A percentile compares a stretch with the other conserved stretches of the same genome.
Evolutionary conservation across 37 sponge, comb jelly and placozoan genomes (phyloP).

Genomic region (Haliclona indistincta): DNA sequence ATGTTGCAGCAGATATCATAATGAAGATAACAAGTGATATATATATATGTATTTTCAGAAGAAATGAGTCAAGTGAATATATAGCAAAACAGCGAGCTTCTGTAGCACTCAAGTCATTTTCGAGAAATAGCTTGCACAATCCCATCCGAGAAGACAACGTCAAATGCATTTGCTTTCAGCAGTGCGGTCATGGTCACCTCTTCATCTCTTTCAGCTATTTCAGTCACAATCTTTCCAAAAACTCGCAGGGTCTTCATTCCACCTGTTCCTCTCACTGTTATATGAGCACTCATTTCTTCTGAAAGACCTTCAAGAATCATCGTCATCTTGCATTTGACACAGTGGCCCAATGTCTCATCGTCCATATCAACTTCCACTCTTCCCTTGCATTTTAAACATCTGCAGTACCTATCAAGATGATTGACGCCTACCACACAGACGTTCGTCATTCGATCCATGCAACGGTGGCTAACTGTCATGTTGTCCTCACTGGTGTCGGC

Average conservation of each 20-base stretch:
- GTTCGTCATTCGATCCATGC: background rate
- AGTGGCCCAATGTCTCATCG: background rate
- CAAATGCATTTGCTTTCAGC: background rate
- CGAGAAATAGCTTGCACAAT: too few species aligned
- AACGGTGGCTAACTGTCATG: background rate
- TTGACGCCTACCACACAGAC: slow-evolving; percentile 2
- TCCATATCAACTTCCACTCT: background rate
- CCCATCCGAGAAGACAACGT: background rate
- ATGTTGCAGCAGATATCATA: too few species aligned
- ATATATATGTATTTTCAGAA: too few species aligned
- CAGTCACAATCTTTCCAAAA: background rate
- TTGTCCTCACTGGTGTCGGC: too few species aligned
- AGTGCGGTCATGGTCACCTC: background rate
- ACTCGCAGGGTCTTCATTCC: background rate
- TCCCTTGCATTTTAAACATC: slow-evolving; percentile 15
- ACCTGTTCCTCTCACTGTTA: background rate
- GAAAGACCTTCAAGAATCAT: background rate
- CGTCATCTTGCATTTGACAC: slow-evolving; percentile 8
- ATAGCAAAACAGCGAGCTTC: too few species aligned
- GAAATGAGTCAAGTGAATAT: too few species aligned
- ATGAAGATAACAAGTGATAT: too few species aligned
- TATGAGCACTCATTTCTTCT: background rate
- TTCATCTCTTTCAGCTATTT: background rate
- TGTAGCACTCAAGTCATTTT: too few species aligned
- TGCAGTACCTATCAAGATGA: background rate